Conservation (phyloP, 2,113 vertebrate genomes). For the Accipiter virgatus region DNA sequence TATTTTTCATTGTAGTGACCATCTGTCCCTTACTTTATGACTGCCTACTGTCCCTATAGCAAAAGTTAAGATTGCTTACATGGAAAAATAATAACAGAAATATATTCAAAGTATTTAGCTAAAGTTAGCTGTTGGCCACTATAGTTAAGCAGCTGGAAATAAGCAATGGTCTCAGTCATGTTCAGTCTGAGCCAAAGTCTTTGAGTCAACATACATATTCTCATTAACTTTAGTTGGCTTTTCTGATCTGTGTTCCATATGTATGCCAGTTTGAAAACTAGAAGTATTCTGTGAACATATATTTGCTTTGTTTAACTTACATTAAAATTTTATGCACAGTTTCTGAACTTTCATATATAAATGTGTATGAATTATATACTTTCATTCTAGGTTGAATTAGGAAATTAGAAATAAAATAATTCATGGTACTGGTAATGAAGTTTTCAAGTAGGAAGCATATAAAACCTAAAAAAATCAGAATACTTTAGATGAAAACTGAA, state of each 20-base stretch:
- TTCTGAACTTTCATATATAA: neutral
- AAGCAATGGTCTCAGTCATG: neutral
- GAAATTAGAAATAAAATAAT: neutral
- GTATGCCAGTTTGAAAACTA: neutral
- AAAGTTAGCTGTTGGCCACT: neutral
- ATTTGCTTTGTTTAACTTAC: neutral
- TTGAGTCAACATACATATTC: neutral
- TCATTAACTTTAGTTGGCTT: neutral
- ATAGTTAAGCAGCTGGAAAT: neutral
- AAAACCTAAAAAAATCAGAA: neutral
- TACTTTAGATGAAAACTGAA: neutral
- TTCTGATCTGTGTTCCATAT: conserved; percentile 1
- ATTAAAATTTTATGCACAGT: neutral
- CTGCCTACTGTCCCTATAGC: neutral
- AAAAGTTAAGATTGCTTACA: neutral
- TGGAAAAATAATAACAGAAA: conserved; percentile 1
- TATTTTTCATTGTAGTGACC: neutral
- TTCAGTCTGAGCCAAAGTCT: neutral
- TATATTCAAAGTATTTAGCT: neutral
- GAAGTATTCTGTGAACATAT: neutral
- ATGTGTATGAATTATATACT: neutral
- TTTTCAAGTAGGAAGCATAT: neutral
- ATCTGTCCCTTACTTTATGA: neutral
- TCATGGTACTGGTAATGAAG: neutral
- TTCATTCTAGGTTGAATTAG: neutral